Percentiles rank a stretch among this genome's conserved stretches.
These are phyloP conservation scores for Hypomecis punctinalis DNA, from an alignment of 2,888 invertebrate genomes.

Conservation along the genomic window DNA sequence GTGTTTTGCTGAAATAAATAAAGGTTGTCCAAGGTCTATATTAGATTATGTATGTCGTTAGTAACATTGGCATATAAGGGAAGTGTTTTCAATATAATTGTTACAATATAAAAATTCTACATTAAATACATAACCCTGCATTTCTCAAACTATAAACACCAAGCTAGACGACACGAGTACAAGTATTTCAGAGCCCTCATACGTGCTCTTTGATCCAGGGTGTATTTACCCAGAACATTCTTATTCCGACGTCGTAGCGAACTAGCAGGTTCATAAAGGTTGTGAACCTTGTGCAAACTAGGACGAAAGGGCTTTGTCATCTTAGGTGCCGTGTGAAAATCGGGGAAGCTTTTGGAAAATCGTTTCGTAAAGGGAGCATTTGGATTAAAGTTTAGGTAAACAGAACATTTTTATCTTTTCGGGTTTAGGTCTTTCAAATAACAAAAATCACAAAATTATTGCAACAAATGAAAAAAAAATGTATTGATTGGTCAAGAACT, in stretches of 20 bases:
- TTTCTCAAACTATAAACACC: conserved; percentile 10
- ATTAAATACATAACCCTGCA: background rate
- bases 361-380: background rate
- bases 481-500: too few relatives aligned
- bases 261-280: conserved; percentile 27
- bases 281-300: conserved; percentile 27
- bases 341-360: conserved; percentile 8
- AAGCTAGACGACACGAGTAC: background rate
- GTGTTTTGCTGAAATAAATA: too few relatives aligned
- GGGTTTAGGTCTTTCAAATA: too few relatives aligned
- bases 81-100: too few relatives aligned
- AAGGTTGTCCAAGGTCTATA: too few relatives aligned
- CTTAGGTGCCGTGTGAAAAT: conserved; percentile 4
- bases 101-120: too few relatives aligned
- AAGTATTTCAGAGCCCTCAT: conserved; percentile 7
- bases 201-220: conserved; percentile 27
- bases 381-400: background rate
- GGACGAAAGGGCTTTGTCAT: conserved; percentile 27
- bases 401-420: too few relatives aligned
- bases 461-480: too few relatives aligned
- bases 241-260: conserved; percentile 32
- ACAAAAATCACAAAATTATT: too few relatives aligned
- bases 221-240: conserved; percentile 28
- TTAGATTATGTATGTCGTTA: too few relatives aligned
- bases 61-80: too few relatives aligned